Conservation (phyloP, 2,888 invertebrate species). For the Melieria omissa region DNA sequence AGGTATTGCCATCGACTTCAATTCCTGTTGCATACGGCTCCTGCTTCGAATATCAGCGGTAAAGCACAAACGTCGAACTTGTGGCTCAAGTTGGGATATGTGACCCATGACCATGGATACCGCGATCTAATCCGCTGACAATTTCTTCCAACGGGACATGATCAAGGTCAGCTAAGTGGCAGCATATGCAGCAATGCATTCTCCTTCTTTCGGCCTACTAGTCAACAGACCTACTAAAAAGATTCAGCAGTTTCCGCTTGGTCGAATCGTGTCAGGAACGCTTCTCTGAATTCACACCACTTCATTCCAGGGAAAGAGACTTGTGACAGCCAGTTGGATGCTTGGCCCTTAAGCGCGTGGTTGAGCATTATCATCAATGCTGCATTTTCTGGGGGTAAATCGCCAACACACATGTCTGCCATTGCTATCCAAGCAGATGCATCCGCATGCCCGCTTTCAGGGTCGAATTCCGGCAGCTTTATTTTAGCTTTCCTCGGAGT, state of each 20-base stretch:
- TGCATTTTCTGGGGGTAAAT: background rate
- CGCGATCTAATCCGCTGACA: background rate
- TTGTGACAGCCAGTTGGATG: constrained; percentile 26
- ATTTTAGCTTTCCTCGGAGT: background rate
- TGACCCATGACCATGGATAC: background rate
- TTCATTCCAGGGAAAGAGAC: constrained; percentile 17
- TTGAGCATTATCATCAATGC: constrained; percentile 17
- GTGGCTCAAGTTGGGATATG: too few species aligned
- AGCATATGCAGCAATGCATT: background rate
- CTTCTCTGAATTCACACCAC: too few species aligned
- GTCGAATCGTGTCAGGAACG: too few species aligned
- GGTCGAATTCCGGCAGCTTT: too few species aligned
- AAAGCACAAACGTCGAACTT: background rate
- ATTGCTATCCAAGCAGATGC: constrained; percentile 3
- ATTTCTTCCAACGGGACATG: constrained; percentile 14
- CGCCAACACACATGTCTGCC: constrained; percentile 5
- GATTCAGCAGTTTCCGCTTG: background rate
- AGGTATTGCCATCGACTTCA: background rate
- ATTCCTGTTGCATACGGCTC: constrained; percentile 9
- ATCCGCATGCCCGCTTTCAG: background rate
- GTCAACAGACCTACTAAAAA: too few species aligned
- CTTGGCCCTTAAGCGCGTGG: constrained; percentile 16
- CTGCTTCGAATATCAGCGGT: constrained; percentile 12
- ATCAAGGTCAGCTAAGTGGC: constrained; percentile 6
- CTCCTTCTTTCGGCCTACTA: background rate